Conservation (phyloP, 2,888 invertebrate genomes). For the Polymixis lichenea region DNA sequence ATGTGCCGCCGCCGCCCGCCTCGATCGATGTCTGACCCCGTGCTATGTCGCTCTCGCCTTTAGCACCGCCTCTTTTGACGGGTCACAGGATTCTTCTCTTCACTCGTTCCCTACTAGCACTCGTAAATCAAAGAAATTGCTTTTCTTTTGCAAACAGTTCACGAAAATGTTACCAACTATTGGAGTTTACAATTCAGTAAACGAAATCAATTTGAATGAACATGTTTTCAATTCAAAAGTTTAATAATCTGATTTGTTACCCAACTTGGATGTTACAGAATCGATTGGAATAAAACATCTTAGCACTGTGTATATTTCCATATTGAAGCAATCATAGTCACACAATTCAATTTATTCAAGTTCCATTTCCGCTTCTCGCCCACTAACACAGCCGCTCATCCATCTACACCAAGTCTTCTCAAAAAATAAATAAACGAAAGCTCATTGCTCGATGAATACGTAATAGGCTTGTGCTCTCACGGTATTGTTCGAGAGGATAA, state of each 20-base stretch:
- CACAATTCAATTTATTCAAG: constrained; percentile 86
- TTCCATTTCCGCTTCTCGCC: constrained; percentile 82
- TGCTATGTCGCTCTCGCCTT: constrained; percentile 81
- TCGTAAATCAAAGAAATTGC: constrained; percentile 58
- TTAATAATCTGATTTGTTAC: constrained; percentile 33
- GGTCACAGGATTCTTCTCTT: constrained; percentile 69
- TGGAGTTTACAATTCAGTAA: constrained; percentile 5
- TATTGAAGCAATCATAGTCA: constrained; percentile 81
- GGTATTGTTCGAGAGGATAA: constrained; percentile 70
- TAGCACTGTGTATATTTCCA: constrained; percentile 76
- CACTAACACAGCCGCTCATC: constrained; percentile 79
- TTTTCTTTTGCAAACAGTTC: constrained; percentile 32
- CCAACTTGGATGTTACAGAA: constrained; percentile 27
- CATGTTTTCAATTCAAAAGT: constrained; percentile 24
- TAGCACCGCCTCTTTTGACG: constrained; percentile 79
- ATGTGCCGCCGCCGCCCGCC: constrained; percentile 69
- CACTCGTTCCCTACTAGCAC: constrained; percentile 52
- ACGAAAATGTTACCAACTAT: not conserved
- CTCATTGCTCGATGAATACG: constrained; percentile 81
- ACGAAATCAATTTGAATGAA: constrained; percentile 13
- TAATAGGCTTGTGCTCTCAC: constrained; percentile 75
- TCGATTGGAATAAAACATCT: constrained; percentile 72
- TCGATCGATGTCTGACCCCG: constrained; percentile 88
- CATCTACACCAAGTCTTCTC: constrained; percentile 74
- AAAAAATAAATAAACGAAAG: constrained; percentile 82